Evolutionary conservation across 2,113 vertebrate species (phyloP), one percentile per base, ranked within the genome.

Genomic region (Sigmodon hispidus): DNA sequence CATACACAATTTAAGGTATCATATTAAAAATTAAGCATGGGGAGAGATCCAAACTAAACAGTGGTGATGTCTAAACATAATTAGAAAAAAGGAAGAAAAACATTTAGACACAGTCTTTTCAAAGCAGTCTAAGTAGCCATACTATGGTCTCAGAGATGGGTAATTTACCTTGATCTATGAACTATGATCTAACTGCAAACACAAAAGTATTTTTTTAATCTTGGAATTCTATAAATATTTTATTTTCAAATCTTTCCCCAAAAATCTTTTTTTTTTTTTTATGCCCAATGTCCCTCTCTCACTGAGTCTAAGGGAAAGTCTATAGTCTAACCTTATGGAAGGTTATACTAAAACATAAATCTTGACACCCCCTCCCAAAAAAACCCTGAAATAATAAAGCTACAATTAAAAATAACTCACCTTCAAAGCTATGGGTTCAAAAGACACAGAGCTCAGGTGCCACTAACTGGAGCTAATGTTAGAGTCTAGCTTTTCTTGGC

Each of bases 101-200:
- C 63, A 4, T 43, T n/a, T 76, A 3, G 9, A 43, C 3, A 34
- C 31, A 59, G 26, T 90, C 26, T 67, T 81, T 40, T 55, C 76
- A 88, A 26, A 85, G 45, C 31, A 3, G 8, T 81, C 48, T 88
- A 86, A 89, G 67, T 43, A 57, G 67, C 24, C 2, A 73, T 77
- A 92, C 16, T 76, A 45, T 85, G 24, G 19, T 19, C 43, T 83
- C 48, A 57, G 24, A 87, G 4, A 75, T 29, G 34, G 31, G 40
- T 65, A 92, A 94, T 67, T 89, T 31, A 36, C 65, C 7, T 79
- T 1, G 26, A 57, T 57, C 55, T 57, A 57, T 57, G 73, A 76
- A 79, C 89, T 89, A 76, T 96, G 29, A 81, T 91, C 70, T 90
- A 16, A 84, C 83, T 91, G 40, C 13, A 91, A 94, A 91, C 72